Percentiles rank a stretch among this genome's conserved stretches.
Conservation (phyloP, 1,140 invertebrate species). For the Bicyclus anynana region DNA sequence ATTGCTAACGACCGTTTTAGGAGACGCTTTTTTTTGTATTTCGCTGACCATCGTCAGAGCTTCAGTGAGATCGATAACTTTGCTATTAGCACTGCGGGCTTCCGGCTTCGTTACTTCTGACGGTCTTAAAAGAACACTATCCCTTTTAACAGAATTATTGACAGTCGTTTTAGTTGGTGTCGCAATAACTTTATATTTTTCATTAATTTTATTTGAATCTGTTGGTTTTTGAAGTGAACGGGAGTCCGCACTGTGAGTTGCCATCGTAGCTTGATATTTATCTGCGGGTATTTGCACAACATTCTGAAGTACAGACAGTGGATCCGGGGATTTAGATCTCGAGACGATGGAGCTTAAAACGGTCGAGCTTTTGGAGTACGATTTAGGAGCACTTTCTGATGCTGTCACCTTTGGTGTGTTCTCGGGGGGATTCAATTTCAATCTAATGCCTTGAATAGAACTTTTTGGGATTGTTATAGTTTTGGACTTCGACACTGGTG, state of each 20-base stretch:
- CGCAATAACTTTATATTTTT: too few relatives aligned
- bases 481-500: too few relatives aligned
- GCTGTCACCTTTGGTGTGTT: background rate
- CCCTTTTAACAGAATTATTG: background rate
- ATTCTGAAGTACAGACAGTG: constrained; percentile 41
- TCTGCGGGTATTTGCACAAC: constrained; percentile 48
- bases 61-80: constrained; percentile 19
- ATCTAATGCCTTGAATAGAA: background rate
- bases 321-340: constrained; percentile 12
- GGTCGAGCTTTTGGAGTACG: background rate
- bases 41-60: background rate
- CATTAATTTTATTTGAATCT: too few relatives aligned
- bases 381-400: background rate
- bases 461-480: background rate
- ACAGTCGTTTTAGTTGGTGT: background rate
- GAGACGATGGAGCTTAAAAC: background rate
- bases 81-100: background rate
- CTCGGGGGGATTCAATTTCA: background rate
- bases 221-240: background rate
- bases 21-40: background rate
- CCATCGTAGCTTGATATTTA: constrained; percentile 7
- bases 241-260: background rate
- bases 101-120: background rate
- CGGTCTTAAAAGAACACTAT: background rate
- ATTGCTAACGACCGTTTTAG: background rate